Base-by-base conservation (phyloP, 1,140 invertebrate species). In the Odontomachus brunneus region DNA sequence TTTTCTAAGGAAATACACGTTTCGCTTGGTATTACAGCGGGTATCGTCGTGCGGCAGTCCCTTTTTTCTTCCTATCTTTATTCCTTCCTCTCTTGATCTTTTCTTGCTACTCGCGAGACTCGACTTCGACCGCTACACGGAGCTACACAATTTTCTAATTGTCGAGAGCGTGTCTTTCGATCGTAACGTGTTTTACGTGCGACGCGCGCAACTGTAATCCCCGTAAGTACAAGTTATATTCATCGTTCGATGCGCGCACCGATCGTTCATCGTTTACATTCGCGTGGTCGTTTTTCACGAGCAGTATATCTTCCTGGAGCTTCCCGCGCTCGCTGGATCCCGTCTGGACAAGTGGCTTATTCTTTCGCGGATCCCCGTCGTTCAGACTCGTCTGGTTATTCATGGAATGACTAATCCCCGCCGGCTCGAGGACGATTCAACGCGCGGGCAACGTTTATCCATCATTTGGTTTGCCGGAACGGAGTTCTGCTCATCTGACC, bases 381-480 rank as follows among this genome's bases (percentile, higher is more conserved):
- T 72, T 76, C 62, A 33, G 59, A 82, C 84, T 88, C 83, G 83
- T 69, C 89, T 87, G 78, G 82, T 90, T 90, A 91, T 91, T 91
- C 90, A 91, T 91, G 85, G 90, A 91, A 91, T 91, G 88, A 76
- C 84, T 91, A 91, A 91, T 91, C 78, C 38, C 60, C 49, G 51
- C 63, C 53, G 38, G 49, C 59, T 49, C 29, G 53, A 33, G 63
- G 57, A 78, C 82, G 88, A 86, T 89, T 89, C 84, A 89, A 85
- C 84, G 85, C 63, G 38, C 38, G 38, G 48, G 74, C 53, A 62
- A 72, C 78, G 82, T 89, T 88, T 89, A 83, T 88, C 88, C 87
- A 82, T 91, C 90, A 91, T 90, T 90, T 87, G 83, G 85, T 91
- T 91, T 89, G 71, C 74, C 51, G 53, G 65, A 67, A 72, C 33